Conservation (phyloP, 2,888 invertebrate genomes). For the Stenurella melanura region DNA sequence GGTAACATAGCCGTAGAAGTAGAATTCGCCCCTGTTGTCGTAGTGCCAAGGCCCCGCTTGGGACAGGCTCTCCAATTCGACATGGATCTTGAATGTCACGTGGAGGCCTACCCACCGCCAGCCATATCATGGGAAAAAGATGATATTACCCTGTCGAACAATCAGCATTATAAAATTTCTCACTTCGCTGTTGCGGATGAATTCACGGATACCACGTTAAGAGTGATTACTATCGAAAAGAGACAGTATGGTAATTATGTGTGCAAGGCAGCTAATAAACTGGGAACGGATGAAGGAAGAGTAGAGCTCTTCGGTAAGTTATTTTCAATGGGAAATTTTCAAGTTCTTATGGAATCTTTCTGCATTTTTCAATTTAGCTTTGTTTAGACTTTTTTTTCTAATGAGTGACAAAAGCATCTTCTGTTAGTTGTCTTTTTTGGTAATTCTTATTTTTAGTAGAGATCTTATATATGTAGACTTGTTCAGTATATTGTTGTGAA, state of each 20-base stretch:
- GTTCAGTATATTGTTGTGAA: no score
- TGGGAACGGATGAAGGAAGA: slow-evolving; percentile 86
- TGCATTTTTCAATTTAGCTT: background rate
- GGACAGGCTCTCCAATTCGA: slow-evolving; percentile 94
- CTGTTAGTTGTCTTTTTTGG: no score
- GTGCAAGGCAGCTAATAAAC: slow-evolving; percentile 92
- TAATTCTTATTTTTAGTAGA: no score
- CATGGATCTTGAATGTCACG: slow-evolving; percentile 95
- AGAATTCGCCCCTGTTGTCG: slow-evolving; percentile 91
- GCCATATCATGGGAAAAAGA: slow-evolving; percentile 94
- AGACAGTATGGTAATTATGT: slow-evolving; percentile 90
- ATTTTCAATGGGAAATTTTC: background rate
- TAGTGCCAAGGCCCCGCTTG: slow-evolving; percentile 87
- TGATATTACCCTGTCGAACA: slow-evolving; percentile 86
- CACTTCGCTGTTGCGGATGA: slow-evolving; percentile 95
- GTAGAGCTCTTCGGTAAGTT: slow-evolving; percentile 88
- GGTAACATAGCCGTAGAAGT: slow-evolving; percentile 91
- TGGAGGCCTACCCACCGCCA: slow-evolving; percentile 95
- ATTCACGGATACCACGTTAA: slow-evolving; percentile 91
- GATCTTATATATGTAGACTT: no score
- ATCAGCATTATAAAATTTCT: slow-evolving; percentile 93
- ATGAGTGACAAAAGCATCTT: background rate
- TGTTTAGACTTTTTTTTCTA: background rate
- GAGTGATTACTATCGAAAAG: slow-evolving; percentile 93
- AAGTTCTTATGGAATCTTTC: background rate